Conservation (phyloP, 2,888 invertebrate species). For the Augiades crinisus region DNA sequence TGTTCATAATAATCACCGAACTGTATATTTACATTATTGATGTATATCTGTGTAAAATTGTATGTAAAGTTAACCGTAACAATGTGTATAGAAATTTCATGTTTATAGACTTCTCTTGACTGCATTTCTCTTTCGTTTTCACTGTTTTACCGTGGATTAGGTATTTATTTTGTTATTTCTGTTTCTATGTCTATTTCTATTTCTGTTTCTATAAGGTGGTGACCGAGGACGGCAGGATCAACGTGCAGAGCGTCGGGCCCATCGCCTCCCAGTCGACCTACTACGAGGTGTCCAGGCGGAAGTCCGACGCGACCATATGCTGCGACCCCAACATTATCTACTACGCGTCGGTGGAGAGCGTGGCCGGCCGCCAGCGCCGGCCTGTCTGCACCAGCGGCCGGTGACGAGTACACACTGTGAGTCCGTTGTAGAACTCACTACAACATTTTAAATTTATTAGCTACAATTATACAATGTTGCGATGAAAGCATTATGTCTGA, state of each 20-base stretch:
- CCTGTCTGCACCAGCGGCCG: constrained; percentile 32
- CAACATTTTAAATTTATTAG: background rate
- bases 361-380: constrained; percentile 38
- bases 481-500: too few relatives aligned
- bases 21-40: constrained; percentile 56
- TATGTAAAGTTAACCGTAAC: constrained; percentile 35
- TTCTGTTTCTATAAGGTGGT: too few relatives aligned
- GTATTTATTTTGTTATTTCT: constrained; percentile 79
- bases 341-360: constrained; percentile 32
- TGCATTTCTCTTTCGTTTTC: constrained; percentile 55
- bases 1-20: constrained; percentile 34
- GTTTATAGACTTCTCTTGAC: constrained; percentile 46
- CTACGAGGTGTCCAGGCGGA: constrained; percentile 34
- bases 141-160: constrained; percentile 68
- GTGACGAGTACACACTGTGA: background rate
- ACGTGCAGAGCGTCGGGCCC: constrained; percentile 17
- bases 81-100: constrained; percentile 41
- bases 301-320: constrained; percentile 44
- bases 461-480: too few relatives aligned
- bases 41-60: constrained; percentile 51
- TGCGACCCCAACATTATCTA: constrained; percentile 58
- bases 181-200: constrained; percentile 77
- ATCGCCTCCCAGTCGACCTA: constrained; percentile 32
- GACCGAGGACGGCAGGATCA: constrained; percentile 38
- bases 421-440: background rate